phyloP scores from a whole-genome alignment of 2,888 invertebrate species.

The Cantharis nigra region DNA sequence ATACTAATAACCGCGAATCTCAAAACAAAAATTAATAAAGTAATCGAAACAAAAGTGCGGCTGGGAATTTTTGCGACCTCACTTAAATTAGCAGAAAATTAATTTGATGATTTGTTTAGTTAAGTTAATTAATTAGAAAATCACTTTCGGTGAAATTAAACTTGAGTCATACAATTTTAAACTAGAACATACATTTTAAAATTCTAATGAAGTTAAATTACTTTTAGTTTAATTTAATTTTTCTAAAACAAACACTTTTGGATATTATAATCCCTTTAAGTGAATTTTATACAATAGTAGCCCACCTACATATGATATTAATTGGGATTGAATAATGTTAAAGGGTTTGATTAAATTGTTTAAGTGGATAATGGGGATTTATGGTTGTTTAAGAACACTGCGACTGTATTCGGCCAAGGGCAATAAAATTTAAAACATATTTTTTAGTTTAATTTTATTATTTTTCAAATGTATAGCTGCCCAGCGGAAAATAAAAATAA shows the following conservation, averaged over 20 bases:
- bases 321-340: not conserved
- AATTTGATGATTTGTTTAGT: not conserved
- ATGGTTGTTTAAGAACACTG: not conserved
- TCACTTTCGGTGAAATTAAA: not conserved
- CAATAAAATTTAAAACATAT: not conserved
- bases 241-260: not conserved
- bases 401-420: not conserved
- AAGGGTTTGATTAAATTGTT: not conserved
- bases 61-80: not conserved
- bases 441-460: not conserved
- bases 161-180: not conserved
- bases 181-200: not conserved
- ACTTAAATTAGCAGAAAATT: not conserved
- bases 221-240: not conserved
- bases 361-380: not conserved
- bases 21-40: not conserved
- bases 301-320: not conserved
- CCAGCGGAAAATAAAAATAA: not conserved
- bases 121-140: not conserved
- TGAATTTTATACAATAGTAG: not conserved
- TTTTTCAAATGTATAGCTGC: not conserved
- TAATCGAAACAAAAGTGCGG: not conserved
- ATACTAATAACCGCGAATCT: not conserved
- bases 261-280: not conserved
- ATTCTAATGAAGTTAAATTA: too few relatives aligned